Conservation (phyloP, 2,113 vertebrate genomes). For the Sitta europaea region DNA sequence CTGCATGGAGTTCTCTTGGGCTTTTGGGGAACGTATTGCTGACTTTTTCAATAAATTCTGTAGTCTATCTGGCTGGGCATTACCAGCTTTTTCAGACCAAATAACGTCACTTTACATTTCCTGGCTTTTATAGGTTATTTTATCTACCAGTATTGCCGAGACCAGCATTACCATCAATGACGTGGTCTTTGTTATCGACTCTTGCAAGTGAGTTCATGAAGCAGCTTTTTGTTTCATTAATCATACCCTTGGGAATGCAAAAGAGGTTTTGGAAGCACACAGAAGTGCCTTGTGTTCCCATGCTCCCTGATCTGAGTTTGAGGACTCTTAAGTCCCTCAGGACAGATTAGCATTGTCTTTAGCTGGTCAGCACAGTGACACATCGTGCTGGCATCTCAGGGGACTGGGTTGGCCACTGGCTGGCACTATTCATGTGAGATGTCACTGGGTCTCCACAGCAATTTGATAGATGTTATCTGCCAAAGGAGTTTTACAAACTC, state of each 20-base stretch:
- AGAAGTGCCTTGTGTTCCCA: background rate
- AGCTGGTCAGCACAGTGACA: background rate
- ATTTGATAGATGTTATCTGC: background rate
- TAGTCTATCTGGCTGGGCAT: background rate
- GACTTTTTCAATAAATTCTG: background rate
- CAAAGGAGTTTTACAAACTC: background rate
- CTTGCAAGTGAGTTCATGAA: slow-evolving; percentile 90
- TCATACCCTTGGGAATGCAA: background rate
- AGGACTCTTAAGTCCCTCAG: background rate
- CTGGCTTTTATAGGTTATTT: slow-evolving; percentile 83
- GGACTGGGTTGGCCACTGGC: background rate
- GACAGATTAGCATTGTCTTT: slow-evolving; percentile 16
- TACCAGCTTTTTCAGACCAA: background rate
- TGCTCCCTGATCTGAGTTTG: background rate
- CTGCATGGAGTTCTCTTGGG: background rate
- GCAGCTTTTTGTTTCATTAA: background rate
- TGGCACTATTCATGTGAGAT: background rate
- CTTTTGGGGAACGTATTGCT: background rate
- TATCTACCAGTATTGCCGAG: slow-evolving; percentile 97
- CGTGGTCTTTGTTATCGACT: slow-evolving; percentile 95
- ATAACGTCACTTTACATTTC: background rate
- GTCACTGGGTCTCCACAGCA: background rate
- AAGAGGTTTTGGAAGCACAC: background rate
- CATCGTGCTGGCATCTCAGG: background rate
- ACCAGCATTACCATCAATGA: slow-evolving; percentile 98